Base-by-base conservation (phyloP, 1,140 invertebrate genomes). In the Euwallacea fornicatus region DNA sequence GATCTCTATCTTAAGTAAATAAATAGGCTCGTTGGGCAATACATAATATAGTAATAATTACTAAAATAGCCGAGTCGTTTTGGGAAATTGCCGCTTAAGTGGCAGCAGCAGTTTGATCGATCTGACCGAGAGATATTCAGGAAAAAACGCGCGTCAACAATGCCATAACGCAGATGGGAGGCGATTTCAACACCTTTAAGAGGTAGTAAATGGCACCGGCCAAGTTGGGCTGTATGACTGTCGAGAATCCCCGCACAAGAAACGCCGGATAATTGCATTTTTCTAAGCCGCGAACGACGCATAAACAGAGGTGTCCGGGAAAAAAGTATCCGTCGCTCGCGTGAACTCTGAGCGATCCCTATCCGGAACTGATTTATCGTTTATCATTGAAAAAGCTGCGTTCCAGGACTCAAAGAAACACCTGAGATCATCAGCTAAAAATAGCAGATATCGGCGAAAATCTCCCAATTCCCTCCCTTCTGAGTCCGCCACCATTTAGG, bases 1-100 rank as follows among this genome's bases (percentile, higher is more conserved):
- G 46, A 50, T 50, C 46, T 50, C 46, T 50, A 50, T 50, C 46
- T 50, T 11, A 50, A 50, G 46, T 50, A 50, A 50, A 50, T 50
- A 50, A 50, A 50, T 50, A 50, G 46, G 9, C 46, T 50, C 13
- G 46, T 50, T 50, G 46, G 46, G 46, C 46, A 50, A 50, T 50
- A 11, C 46, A 50, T 50, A 50, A 50, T 50, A 50, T 50, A 50
- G 13, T 50, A 50, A 50, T 50, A 50, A 50, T 50, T 50, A 50
- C 9, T 11, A 50, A 50, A 50, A 50, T 50, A 50, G 46, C 13
- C 46, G 46, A 50, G 21, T 33, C 46, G 46, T 50, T 50, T 50
- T 50, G 13, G 46, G 46, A 50, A 50, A 50, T 50, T 50, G 46
- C 46, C 46, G 46, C 9, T 50, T 33, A 33, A 33, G 21, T 33